Evolutionary conservation across 2,888 invertebrate species (phyloP).

Genomic region (Torymus tubicola): DNA sequence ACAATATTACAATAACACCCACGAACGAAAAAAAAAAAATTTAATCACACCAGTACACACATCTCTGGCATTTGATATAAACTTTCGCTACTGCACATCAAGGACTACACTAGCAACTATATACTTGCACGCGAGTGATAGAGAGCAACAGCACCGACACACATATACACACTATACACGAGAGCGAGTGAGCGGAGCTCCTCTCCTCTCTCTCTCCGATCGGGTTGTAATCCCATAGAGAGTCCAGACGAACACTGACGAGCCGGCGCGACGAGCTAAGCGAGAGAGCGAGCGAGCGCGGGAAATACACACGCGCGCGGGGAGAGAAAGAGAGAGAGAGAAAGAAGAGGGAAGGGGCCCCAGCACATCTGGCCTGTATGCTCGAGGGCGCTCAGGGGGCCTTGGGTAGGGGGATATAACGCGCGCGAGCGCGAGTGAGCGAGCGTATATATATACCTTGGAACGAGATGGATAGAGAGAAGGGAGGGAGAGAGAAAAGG

Average conservation of each 20-base stretch:
- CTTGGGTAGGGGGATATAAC: constrained; percentile 29
- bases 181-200: constrained; percentile 5
- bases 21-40: neutral
- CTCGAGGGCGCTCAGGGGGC: constrained; percentile 5
- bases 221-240: constrained; percentile 34
- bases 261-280: constrained; percentile 7
- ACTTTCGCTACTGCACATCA: neutral
- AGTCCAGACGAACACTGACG: constrained; percentile 49
- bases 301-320: constrained; percentile 3
- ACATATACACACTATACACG: constrained; percentile 3
- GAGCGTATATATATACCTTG: neutral
- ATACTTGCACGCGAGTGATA: neutral
- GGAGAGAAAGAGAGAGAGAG: neutral
- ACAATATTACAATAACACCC: neutral
- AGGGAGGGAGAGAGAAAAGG: neutral
- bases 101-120: neutral
- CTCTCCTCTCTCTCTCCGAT: constrained; percentile 12
- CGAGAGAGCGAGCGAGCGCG: constrained; percentile 10
- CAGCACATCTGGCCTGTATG: constrained; percentile 37
- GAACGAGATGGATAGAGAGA: constrained; percentile 11
- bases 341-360: constrained; percentile 20
- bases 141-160: neutral
- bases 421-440: neutral
- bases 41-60: too few species aligned
- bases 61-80: too few species aligned